Evolutionary conservation across 2,888 invertebrate species (phyloP), one percentile per base, ranked within the genome.

Genomic region (Tenthredo livida): DNA sequence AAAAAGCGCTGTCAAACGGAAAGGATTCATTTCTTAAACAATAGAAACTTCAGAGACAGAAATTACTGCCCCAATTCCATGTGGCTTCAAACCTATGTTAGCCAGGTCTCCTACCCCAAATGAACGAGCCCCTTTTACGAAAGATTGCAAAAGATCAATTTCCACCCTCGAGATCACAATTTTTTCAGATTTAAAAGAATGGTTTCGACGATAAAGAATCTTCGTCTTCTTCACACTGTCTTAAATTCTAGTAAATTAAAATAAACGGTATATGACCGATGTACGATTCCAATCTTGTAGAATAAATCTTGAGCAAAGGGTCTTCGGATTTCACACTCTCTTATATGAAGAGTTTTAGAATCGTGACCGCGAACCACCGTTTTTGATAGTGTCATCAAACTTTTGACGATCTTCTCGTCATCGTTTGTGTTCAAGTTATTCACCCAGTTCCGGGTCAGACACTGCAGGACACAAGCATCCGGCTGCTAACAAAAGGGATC

Each of bases 351-450:
- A n/a, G 43, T 73, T 43, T 73, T n/a, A 37, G 7, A 6, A 21
- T 43, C 72, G 15, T 10, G 21, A 4, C n/a, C 21, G 33, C 12
- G 29, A 43, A 73, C 37, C 10, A 43, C 2, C 25, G 6, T 10
- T 21, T 43, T 73, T 43, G 43, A 73, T 43, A 25, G 72, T 43
- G 43, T 73, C 72, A 21, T 43, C 43, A 40, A 73, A 73, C 72
- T 43, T 73, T 21, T 73, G 72, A 73, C 40, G 43, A 73, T 21
- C 43, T 43, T 73, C 43, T 17, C 72, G 43, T 73, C 72, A 43
- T 43, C 72, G 72, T n/a, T 21, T 43, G 43, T 43, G 21, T 21
- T 25, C 17, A 43, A 73, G 43, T 73, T 43, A 73, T 37, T 73
- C 43, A 43, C 10, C 2, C 40, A 40, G 40, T 17, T 73, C 72